A percentile compares a stretch with the other conserved stretches of the same genome.
These are phyloP conservation scores for Parthenolecanium corni DNA, from an alignment of 2,888 invertebrate genomes.

Conservation along the genomic window DNA sequence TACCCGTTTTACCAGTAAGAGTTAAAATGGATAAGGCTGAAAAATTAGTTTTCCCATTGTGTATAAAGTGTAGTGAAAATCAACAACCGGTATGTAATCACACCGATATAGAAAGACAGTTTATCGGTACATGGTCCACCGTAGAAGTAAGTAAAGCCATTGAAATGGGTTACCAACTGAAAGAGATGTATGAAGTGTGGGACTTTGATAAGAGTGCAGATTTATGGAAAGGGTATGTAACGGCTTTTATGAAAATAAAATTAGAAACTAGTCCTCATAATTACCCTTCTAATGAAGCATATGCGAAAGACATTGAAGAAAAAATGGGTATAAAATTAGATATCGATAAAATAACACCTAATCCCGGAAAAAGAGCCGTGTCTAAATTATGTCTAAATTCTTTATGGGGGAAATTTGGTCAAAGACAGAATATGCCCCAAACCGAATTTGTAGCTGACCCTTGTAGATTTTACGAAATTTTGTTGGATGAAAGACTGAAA, in stretches of 20 bases:
- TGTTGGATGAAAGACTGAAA: not conserved
- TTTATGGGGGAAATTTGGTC: constrained; percentile 33
- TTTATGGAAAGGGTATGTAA: not conserved
- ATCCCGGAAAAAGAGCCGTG: constrained; percentile 33
- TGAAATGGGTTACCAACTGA: constrained; percentile 23
- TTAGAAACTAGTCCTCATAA: not conserved
- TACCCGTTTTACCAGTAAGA: constrained; percentile 27
- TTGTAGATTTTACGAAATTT: too few species aligned
- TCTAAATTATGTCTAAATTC: constrained; percentile 34
- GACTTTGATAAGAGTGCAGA: not conserved
- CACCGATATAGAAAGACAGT: not conserved
- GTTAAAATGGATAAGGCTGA: too few species aligned
- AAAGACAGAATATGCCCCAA: constrained; percentile 35
- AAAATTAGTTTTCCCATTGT: constrained; percentile 19
- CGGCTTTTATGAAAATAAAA: constrained; percentile 17
- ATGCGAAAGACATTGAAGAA: constrained; percentile 31
- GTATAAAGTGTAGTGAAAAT: constrained; percentile 8
- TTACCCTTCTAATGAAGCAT: constrained; percentile 27
- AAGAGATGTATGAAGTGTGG: too few species aligned
- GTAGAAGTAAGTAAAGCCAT: constrained; percentile 12
- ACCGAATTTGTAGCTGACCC: constrained; percentile 36
- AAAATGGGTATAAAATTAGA: constrained; percentile 33
- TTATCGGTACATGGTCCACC: constrained; percentile 17
- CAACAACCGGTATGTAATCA: constrained; percentile 1
- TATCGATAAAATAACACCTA: constrained; percentile 30